These are phyloP conservation scores for Leptopilina drosophilae DNA, from an alignment of 2,888 invertebrate species.

Conservation along the genomic window DNA sequence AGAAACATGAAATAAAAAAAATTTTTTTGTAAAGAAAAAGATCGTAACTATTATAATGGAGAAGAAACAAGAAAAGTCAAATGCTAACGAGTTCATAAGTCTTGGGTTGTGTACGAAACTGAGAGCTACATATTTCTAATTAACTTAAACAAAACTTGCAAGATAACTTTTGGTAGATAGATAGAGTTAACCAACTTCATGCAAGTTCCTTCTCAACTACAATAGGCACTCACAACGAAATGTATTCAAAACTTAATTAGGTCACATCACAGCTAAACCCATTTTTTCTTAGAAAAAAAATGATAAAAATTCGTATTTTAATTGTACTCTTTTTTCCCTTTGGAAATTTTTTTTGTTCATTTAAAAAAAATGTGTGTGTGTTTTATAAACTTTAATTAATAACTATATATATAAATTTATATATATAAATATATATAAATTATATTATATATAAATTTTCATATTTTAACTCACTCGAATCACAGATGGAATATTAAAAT, in stretches of 20 bases:
- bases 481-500: slow-evolving; percentile 13
- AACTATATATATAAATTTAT: slow-evolving; percentile 11
- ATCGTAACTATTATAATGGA: not conserved
- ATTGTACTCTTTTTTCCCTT: no score
- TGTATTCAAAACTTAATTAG: slow-evolving; percentile 31
- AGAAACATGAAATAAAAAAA: no score
- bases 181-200: slow-evolving; percentile 26
- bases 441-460: slow-evolving; percentile 23
- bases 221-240: slow-evolving; percentile 19
- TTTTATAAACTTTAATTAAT: not conserved
- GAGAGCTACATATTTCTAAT: slow-evolving; percentile 35
- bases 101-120: slow-evolving; percentile 13
- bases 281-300: not conserved
- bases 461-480: not conserved
- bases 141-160: slow-evolving; percentile 22
- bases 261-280: not conserved
- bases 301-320: no score
- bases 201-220: slow-evolving; percentile 19
- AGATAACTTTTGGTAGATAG: slow-evolving; percentile 26
- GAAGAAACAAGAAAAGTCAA: slow-evolving; percentile 3
- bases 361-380: no score
- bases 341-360: no score
- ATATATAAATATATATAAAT: no score
- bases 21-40: not conserved
- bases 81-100: slow-evolving; percentile 33